A percentile compares a stretch with the other conserved stretches of the same genome.
Conservation (phyloP, 2,797 vertebrate genomes). For the Danio jaintianensis region DNA sequence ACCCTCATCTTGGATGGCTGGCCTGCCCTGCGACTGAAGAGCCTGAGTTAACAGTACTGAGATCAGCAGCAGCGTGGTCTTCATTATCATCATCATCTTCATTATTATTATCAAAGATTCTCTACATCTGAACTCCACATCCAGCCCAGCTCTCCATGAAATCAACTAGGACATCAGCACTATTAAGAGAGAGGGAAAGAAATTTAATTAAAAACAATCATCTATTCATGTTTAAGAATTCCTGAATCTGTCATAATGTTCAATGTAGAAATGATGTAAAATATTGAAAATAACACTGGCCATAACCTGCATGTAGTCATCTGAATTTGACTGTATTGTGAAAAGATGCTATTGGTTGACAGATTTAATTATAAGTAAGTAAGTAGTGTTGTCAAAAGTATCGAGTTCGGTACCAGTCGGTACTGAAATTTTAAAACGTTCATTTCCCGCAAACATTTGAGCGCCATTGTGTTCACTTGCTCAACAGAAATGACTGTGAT, state of each 20-base stretch:
- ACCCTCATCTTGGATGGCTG: constrained; percentile 77
- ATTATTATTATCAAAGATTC: constrained; percentile 55
- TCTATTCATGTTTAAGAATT: neutral
- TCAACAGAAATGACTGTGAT: too few species aligned
- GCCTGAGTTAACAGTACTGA: constrained; percentile 70
- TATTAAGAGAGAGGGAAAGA: constrained; percentile 25
- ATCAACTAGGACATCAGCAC: constrained; percentile 74
- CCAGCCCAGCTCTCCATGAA: constrained; percentile 64
- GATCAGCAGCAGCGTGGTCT: constrained; percentile 72
- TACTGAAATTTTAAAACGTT: too few species aligned
- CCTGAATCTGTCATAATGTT: neutral
- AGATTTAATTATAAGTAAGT: neutral
- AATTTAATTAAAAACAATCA: neutral
- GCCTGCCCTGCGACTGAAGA: constrained; percentile 69
- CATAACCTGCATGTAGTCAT: neutral
- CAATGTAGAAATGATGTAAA: neutral
- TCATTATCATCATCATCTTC: constrained; percentile 78
- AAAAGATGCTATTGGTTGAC: neutral
- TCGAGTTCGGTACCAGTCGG: too few species aligned
- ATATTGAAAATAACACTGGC: neutral
- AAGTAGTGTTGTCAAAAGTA: too few species aligned
- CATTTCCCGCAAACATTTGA: too few species aligned
- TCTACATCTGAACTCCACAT: constrained; percentile 71
- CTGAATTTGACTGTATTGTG: neutral
- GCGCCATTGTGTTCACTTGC: too few species aligned